These are phyloP conservation scores for Sebastes glaucus DNA, from an alignment of 2,797 vertebrate species.

Conservation along the genomic window DNA sequence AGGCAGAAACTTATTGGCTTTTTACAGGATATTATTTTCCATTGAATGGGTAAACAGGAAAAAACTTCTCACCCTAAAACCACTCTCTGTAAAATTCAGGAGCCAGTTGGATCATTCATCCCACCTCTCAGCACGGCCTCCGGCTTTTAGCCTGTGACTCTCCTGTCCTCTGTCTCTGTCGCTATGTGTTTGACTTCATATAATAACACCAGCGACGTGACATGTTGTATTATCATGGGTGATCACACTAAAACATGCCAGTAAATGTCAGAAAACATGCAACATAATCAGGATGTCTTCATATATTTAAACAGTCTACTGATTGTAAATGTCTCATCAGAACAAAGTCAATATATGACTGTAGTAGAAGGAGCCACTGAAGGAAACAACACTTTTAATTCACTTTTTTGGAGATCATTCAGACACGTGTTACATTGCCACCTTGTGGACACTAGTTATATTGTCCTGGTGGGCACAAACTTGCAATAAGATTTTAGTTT, in stretches of 20 bases:
- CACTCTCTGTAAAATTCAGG: conserved; percentile 60
- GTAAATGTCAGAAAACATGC: not conserved
- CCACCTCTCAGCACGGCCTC: not conserved
- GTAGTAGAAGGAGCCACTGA: not conserved
- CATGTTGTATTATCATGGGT: conserved; percentile 9
- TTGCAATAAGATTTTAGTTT: not conserved
- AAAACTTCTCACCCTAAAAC: conserved; percentile 67
- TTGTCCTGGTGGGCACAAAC: not conserved
- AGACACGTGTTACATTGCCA: conserved; percentile 68
- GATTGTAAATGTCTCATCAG: not conserved
- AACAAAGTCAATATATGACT: conserved; percentile 4
- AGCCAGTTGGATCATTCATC: conserved; percentile 54
- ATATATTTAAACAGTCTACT: not conserved
- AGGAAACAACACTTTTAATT: not conserved
- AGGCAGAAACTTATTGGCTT: conserved; percentile 71
- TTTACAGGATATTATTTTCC: conserved; percentile 80
- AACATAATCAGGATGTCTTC: not conserved
- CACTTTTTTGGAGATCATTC: not conserved
- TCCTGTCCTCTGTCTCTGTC: conserved; percentile 26
- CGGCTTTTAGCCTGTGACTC: conserved; percentile 34
- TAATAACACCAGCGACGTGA: conserved; percentile 31
- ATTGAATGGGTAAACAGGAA: conserved; percentile 72
- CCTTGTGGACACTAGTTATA: conserved; percentile 66
- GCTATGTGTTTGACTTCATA: conserved; percentile 21
- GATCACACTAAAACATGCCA: not conserved